These are phyloP conservation scores for Coregonus sp. DNA, from an alignment of 2,797 vertebrate genomes.

Conservation along the genomic window DNA sequence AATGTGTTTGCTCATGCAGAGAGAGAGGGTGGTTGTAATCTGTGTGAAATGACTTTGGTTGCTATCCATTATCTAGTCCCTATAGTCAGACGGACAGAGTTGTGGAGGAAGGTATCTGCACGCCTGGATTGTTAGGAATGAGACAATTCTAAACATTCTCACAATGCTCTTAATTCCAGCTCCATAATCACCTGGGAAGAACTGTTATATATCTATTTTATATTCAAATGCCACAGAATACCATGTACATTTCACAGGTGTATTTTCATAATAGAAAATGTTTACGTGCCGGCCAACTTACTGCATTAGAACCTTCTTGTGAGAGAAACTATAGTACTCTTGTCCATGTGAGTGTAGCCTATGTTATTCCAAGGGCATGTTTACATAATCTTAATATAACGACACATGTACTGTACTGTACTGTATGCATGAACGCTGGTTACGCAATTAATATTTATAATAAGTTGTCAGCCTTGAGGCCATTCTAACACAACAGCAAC, in stretches of 20 bases:
- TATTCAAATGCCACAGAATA: background rate
- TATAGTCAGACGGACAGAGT: background rate
- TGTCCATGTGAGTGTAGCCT: too few species aligned
- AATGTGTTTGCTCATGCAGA: background rate
- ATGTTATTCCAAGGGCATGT: background rate
- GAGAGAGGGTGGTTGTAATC: background rate
- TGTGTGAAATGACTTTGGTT: background rate
- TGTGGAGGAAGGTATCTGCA: background rate
- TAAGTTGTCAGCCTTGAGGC: background rate
- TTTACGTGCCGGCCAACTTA: background rate
- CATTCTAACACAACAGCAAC: background rate
- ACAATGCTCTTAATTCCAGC: background rate
- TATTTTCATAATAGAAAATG: background rate
- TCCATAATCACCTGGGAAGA: background rate
- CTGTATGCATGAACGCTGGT: background rate
- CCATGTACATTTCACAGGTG: background rate
- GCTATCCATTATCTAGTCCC: background rate
- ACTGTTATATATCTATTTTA: background rate
- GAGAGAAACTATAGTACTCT: too few species aligned
- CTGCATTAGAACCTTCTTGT: background rate
- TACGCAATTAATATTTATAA: background rate
- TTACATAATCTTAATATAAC: background rate
- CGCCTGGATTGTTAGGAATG: background rate
- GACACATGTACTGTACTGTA: background rate
- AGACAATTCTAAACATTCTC: background rate